Conservation (phyloP, 2,113 vertebrate species). For the Rhinogobius similis region DNA sequence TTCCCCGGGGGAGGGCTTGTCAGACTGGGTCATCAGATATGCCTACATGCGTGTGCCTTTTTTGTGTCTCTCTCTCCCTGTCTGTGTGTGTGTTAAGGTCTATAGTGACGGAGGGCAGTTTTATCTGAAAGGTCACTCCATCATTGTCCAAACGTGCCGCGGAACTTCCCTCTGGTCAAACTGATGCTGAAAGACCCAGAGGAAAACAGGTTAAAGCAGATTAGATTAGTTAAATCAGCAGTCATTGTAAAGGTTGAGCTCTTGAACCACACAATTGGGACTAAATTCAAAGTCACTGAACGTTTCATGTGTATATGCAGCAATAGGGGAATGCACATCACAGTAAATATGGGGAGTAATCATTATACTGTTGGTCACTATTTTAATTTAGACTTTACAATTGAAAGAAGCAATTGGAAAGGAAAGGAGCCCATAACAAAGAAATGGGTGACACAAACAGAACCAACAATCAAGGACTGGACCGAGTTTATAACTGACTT, state of each 20-base stretch:
- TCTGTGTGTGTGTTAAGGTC: slow-evolving; percentile 13
- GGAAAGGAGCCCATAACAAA: no score
- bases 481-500: no score
- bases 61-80: slow-evolving; percentile 9
- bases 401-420: no score
- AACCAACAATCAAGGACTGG: no score
- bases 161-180: slow-evolving; percentile 53
- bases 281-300: neutral
- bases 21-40: slow-evolving; percentile 75
- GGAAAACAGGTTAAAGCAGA: slow-evolving; percentile 3
- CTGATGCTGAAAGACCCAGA: slow-evolving; percentile 32
- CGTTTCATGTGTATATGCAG: neutral
- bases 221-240: slow-evolving; percentile 6
- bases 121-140: slow-evolving; percentile 75
- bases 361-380: no score
- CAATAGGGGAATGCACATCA: neutral
- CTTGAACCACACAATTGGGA: neutral
- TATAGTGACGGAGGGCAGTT: slow-evolving; percentile 41
- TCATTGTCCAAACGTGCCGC: slow-evolving; percentile 63
- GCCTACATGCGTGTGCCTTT: slow-evolving; percentile 29
- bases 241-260: neutral
- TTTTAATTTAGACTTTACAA: no score
- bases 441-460: no score
- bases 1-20: slow-evolving; percentile 75
- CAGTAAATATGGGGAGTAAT: neutral